Conservation (phyloP, 1,140 invertebrate species). For the Drosophila pruinosa region DNA sequence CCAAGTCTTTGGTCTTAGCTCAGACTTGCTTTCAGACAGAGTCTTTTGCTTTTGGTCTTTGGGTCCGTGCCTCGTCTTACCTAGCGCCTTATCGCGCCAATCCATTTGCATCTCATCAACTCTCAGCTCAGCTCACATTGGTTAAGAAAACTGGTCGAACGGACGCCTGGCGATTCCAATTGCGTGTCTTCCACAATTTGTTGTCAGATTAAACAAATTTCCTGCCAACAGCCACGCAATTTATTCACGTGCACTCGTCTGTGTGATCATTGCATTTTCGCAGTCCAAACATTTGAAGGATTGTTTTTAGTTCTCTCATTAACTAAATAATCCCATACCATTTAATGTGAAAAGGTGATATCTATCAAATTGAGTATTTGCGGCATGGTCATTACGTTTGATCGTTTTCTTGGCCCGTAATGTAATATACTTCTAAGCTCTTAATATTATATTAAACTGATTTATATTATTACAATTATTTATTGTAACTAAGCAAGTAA, state of each 20-base stretch:
- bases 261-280: constrained; percentile 7
- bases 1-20: constrained; percentile 13
- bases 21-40: constrained; percentile 1
- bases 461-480: too few species aligned
- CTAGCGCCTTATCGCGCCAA: constrained; percentile 65
- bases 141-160: constrained; percentile 28
- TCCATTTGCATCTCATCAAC: constrained; percentile 80
- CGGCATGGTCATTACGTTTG: too few species aligned
- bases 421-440: too few species aligned
- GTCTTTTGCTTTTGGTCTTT: constrained; percentile 8
- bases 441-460: too few species aligned
- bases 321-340: not conserved
- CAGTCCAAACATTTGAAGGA: constrained; percentile 6
- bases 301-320: constrained; percentile 11
- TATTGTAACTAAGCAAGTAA: too few species aligned
- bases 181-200: constrained; percentile 79
- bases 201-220: constrained; percentile 79
- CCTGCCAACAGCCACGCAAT: constrained; percentile 76
- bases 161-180: constrained; percentile 43
- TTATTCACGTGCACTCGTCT: constrained; percentile 36
- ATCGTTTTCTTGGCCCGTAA: too few species aligned
- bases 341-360: too few species aligned
- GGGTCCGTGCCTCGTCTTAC: constrained; percentile 22
- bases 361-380: too few species aligned
- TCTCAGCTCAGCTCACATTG: constrained; percentile 54